Percentiles rank a stretch among this genome's conserved stretches.
Conservation (phyloP, 2,797 vertebrate genomes). For the Anguilla marmorata region DNA sequence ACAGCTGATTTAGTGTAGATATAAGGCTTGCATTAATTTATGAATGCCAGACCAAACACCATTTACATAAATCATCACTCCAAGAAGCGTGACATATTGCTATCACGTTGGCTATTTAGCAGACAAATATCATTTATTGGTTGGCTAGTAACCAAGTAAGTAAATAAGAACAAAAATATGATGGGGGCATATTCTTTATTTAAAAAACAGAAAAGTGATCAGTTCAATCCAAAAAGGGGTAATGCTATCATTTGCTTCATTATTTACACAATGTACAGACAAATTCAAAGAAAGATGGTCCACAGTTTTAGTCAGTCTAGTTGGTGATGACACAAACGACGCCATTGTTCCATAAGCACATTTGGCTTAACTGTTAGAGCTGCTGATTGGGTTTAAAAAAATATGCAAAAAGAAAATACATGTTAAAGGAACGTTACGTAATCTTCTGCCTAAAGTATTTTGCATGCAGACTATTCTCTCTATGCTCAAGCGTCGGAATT, state of each 20-base stretch:
- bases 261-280: too few species aligned
- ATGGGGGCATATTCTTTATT: not conserved
- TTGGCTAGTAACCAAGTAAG: too few species aligned
- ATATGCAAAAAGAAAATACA: not conserved
- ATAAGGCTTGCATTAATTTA: not conserved
- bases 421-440: not conserved
- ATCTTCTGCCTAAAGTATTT: not conserved
- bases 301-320: too few species aligned
- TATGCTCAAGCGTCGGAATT: not conserved
- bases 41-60: not conserved
- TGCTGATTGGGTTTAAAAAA: not conserved
- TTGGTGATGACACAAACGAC: not conserved
- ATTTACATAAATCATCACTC: not conserved
- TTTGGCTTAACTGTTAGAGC: not conserved
- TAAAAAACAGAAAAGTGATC: not conserved
- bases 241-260: too few species aligned
- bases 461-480: constrained; percentile 5
- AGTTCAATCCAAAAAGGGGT: not conserved
- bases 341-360: not conserved
- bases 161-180: not conserved
- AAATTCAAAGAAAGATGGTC: too few species aligned
- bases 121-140: not conserved
- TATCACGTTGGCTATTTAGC: not conserved
- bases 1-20: not conserved
- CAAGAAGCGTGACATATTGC: not conserved